Conservation (phyloP, 2,888 invertebrate species). For the Crematogaster levior region DNA sequence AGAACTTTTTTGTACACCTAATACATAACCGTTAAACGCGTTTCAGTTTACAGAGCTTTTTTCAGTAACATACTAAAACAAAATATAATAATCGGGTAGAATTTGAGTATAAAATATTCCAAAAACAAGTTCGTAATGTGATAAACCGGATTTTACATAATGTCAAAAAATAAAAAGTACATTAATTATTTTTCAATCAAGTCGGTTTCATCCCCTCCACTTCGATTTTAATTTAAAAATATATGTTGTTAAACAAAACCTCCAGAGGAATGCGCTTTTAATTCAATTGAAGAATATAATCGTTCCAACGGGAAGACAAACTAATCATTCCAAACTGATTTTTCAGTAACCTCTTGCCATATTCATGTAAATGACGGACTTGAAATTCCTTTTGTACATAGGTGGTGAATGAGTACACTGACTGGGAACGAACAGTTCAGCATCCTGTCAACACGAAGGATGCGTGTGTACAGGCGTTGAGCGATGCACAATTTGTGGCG, state of each 20-base stretch:
- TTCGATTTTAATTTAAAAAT: not conserved
- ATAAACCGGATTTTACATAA: no score
- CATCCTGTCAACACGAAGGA: constrained; percentile 96
- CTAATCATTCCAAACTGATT: not conserved
- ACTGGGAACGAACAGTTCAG: constrained; percentile 97
- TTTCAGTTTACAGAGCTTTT: no score
- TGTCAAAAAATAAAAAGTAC: no score
- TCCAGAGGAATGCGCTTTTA: not conserved
- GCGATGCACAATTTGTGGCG: constrained; percentile 97
- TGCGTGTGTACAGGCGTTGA: constrained; percentile 95
- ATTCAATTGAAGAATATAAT: not conserved
- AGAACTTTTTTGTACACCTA: no score
- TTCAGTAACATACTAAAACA: no score
- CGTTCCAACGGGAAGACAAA: not conserved
- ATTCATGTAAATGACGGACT: not conserved
- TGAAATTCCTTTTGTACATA: constrained; percentile 20
- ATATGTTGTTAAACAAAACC: not conserved
- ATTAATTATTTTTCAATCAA: no score
- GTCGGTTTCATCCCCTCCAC: not conserved
- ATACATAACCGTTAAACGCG: no score
- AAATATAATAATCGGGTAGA: no score
- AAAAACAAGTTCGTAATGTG: no score
- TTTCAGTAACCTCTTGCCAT: not conserved
- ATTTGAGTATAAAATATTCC: no score
- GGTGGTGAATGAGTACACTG: constrained; percentile 97